Evolutionary conservation across 2,888 invertebrate genomes (phyloP).

Genomic region (Chrysomela aeneicollis): DNA sequence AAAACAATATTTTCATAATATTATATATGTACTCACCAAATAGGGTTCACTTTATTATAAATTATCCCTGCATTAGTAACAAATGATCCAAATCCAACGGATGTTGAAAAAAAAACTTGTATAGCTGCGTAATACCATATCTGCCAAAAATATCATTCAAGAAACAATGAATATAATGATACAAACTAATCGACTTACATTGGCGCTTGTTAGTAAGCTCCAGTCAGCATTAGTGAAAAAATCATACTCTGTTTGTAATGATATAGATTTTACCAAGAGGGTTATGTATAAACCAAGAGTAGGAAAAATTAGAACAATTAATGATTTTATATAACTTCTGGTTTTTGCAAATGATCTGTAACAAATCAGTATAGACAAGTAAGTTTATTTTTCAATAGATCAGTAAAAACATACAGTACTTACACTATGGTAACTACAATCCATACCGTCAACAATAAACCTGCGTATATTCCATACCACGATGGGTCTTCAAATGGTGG

Average conservation of each 20-base stretch:
- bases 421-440: slow-evolving; percentile 70
- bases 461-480: slow-evolving; percentile 71
- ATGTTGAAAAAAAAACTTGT: slow-evolving; percentile 71
- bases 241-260: slow-evolving; percentile 47
- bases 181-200: slow-evolving; percentile 47
- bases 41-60: slow-evolving; percentile 70
- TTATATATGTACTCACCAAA: slow-evolving; percentile 65
- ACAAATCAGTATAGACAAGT: slow-evolving; percentile 29
- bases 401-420: slow-evolving; percentile 51
- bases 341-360: slow-evolving; percentile 56
- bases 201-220: slow-evolving; percentile 51
- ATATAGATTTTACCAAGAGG: slow-evolving; percentile 54
- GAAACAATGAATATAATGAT: background rate
- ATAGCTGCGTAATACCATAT: slow-evolving; percentile 72
- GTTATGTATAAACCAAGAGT: slow-evolving; percentile 55
- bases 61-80: slow-evolving; percentile 71
- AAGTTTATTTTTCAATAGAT: background rate
- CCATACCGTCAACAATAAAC: slow-evolving; percentile 71
- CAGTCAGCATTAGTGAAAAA: slow-evolving; percentile 53
- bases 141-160: slow-evolving; percentile 51
- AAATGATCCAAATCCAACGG: slow-evolving; percentile 70
- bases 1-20: no score
- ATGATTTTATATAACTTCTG: slow-evolving; percentile 56
- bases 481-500: slow-evolving; percentile 69
- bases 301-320: slow-evolving; percentile 54